Percentiles rank a stretch among this genome's conserved stretches.
Conservation (phyloP, 2,797 vertebrate genomes). For the Galago senegalensis region DNA sequence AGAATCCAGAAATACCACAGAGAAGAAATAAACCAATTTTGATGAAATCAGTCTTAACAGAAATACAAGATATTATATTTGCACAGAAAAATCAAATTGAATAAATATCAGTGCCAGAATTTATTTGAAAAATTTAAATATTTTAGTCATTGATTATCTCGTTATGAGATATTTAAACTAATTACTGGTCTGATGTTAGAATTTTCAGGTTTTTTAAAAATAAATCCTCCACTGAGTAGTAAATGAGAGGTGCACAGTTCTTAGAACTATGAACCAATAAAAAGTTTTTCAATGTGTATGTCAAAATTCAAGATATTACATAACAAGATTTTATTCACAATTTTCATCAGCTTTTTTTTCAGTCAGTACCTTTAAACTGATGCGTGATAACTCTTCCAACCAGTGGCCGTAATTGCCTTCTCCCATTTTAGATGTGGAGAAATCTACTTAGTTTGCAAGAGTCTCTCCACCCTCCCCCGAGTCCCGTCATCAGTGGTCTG, state of each 20-base stretch:
- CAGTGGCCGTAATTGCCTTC: not conserved
- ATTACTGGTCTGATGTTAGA: not conserved
- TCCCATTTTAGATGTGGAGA: not conserved
- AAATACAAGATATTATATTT: not conserved
- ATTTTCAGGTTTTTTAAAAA: not conserved
- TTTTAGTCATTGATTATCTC: not conserved
- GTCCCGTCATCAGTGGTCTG: not conserved
- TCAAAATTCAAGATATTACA: not conserved
- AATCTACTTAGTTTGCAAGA: not conserved
- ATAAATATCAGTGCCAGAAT: not conserved
- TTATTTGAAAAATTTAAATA: not conserved
- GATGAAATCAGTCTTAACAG: not conserved
- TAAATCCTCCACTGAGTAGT: not conserved
- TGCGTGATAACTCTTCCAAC: not conserved
- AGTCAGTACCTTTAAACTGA: not conserved
- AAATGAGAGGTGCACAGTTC: not conserved
- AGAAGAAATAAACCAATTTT: not conserved
- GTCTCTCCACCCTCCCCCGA: not conserved
- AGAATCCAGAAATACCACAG: not conserved
- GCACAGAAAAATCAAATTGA: not conserved
- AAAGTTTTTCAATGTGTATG: not conserved
- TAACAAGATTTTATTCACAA: not conserved
- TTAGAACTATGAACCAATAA: not conserved
- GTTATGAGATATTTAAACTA: not conserved
- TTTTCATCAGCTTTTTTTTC: not conserved